These are phyloP conservation scores for Empidonax traillii DNA, from an alignment of 2,113 vertebrate species.

Conservation along the genomic window DNA sequence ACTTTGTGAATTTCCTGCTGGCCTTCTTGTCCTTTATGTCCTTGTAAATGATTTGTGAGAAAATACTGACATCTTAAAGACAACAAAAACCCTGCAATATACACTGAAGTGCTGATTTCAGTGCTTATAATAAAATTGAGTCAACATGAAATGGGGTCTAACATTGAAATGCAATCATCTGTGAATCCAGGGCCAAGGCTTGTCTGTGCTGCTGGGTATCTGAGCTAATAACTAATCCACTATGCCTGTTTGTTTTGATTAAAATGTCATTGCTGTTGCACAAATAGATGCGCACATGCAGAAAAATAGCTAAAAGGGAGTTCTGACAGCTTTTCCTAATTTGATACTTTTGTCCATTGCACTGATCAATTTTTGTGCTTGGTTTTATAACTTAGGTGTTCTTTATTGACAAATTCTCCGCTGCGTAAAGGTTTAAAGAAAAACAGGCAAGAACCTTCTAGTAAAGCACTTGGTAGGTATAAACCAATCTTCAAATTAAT, in stretches of 20 bases:
- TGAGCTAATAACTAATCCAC: not conserved
- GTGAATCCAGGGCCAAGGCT: not conserved
- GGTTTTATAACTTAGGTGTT: slow-evolving; percentile 71
- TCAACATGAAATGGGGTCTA: not conserved
- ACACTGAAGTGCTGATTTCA: not conserved
- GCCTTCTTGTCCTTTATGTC: not conserved
- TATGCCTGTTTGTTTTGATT: not conserved
- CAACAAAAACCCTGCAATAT: not conserved
- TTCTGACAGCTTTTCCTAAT: not conserved
- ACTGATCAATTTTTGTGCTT: not conserved
- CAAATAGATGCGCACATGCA: rapidly evolving
- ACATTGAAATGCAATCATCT: not conserved
- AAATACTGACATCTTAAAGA: not conserved
- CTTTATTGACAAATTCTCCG: slow-evolving; percentile 76
- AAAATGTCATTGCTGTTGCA: not conserved
- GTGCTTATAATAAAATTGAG: not conserved
- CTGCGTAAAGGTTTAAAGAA: slow-evolving; percentile 71
- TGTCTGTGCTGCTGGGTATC: not conserved
- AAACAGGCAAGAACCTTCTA: not conserved
- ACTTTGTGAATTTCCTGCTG: not conserved
- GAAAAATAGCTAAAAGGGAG: not conserved
- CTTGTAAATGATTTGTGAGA: not conserved
- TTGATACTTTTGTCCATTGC: not conserved
- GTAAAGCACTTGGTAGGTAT: slow-evolving; percentile 72
- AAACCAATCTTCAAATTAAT: not conserved